Conservation (phyloP, 2,888 invertebrate species). For the Autographa pulchrina region DNA sequence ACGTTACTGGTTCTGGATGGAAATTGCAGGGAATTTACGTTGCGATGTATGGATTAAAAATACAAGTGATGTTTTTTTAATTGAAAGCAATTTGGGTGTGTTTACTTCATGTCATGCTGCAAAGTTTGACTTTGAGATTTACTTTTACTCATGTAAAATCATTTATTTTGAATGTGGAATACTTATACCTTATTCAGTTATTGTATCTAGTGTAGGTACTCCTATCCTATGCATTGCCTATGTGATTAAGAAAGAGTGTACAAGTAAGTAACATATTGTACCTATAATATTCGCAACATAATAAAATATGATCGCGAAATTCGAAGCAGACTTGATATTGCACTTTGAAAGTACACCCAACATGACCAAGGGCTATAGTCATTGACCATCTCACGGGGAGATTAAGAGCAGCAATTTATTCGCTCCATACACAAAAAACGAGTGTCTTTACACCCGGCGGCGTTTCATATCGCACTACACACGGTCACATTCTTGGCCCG, state of each 20-base stretch:
- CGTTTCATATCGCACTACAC: slow-evolving; percentile 80
- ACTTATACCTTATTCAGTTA: too few species aligned
- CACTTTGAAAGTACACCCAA: slow-evolving; percentile 44
- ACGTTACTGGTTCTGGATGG: slow-evolving; percentile 20
- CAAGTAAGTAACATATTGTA: not conserved
- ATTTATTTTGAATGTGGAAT: too few species aligned
- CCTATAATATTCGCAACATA: not conserved
- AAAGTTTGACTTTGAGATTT: too few species aligned
- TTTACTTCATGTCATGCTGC: too few species aligned
- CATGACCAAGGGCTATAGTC: slow-evolving; percentile 60
- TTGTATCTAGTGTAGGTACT: too few species aligned
- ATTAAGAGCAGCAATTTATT: slow-evolving; percentile 71
- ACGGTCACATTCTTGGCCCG: slow-evolving; percentile 78
- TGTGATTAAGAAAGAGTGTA: not conserved
- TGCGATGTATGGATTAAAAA: not conserved
- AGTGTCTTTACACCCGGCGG: slow-evolving; percentile 74
- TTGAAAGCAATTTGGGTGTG: not conserved
- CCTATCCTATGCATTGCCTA: too few species aligned
- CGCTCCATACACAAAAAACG: slow-evolving; percentile 67
- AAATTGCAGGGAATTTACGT: slow-evolving; percentile 34
- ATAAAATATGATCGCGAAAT: slow-evolving; percentile 24
- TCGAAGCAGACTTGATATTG: slow-evolving; percentile 42
- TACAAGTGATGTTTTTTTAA: not conserved
- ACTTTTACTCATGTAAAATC: too few species aligned
- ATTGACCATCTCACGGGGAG: slow-evolving; percentile 61